A percentile compares a stretch with the other conserved stretches of the same genome.
Conservation (phyloP, 2,888 invertebrate genomes). For the Nephrotoma flavescens region DNA sequence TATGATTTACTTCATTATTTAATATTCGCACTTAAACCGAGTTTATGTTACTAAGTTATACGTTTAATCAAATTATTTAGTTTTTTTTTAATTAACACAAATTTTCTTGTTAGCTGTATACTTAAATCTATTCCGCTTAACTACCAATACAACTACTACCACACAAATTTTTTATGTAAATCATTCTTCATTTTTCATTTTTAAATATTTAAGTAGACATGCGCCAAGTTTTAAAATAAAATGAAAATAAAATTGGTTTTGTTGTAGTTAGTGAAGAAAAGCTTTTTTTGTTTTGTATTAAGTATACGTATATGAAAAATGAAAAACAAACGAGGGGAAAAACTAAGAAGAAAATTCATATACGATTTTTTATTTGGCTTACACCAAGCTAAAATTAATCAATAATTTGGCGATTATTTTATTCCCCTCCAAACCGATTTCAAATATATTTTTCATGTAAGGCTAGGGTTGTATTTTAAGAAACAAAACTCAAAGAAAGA, state of each 20-base stretch:
- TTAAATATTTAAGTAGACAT: not conserved
- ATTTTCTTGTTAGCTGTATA: not conserved
- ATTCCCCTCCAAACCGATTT: not conserved
- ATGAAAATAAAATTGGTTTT: not conserved
- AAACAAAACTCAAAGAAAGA: not conserved
- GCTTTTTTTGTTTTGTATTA: not conserved
- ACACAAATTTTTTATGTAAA: not conserved
- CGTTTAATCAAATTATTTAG: no score
- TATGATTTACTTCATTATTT: not conserved
- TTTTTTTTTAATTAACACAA: not conserved
- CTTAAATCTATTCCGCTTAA: not conserved
- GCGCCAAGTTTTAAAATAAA: not conserved
- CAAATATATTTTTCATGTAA: not conserved
- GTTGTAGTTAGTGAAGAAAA: not conserved
- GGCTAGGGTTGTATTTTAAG: not conserved
- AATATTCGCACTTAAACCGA: not conserved
- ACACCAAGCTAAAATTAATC: not conserved
- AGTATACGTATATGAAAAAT: not conserved
- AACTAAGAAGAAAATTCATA: not conserved
- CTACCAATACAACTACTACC: not conserved
- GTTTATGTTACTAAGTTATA: not conserved
- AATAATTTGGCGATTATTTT: not conserved
- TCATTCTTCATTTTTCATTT: not conserved
- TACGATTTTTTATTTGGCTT: not conserved
- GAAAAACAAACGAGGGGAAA: not conserved